Evolutionary conservation across 2,113 vertebrate species (phyloP).

Genomic region (Brachyhypopomus gauderio): DNA sequence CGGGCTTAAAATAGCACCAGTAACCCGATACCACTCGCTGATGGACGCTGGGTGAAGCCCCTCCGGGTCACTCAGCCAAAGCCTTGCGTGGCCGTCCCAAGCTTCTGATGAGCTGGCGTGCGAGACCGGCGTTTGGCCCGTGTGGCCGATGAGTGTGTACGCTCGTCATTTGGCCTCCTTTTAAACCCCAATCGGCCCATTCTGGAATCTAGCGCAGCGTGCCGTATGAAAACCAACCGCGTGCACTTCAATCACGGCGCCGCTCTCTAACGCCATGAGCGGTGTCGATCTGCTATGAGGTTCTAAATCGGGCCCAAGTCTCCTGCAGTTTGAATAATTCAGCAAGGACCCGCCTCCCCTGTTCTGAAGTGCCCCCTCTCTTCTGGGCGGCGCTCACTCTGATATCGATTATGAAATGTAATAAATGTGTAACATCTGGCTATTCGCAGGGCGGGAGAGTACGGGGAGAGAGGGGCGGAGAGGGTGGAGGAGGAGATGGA

Average conservation of each 20-base stretch:
- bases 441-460: slow-evolving; percentile 6
- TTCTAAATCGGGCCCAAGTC: slow-evolving; percentile 5
- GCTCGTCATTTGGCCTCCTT: too few species aligned
- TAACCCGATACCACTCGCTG: background rate
- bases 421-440: slow-evolving; percentile 32
- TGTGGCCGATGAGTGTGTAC: too few species aligned
- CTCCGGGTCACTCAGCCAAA: too few species aligned
- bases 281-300: background rate
- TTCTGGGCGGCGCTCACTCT: background rate
- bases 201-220: too few species aligned
- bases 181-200: background rate
- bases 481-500: background rate
- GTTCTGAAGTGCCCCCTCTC: background rate
- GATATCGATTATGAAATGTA: slow-evolving; percentile 38
- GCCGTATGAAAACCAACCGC: background rate
- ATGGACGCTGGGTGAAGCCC: too few species aligned
- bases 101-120: too few species aligned
- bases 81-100: too few species aligned
- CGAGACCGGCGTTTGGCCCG: too few species aligned
- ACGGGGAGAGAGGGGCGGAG: background rate
- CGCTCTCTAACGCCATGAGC: background rate
- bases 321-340: slow-evolving; percentile 41
- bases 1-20: background rate
- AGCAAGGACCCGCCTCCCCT: slow-evolving; percentile 4
- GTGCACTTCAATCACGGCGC: background rate